Percentiles rank a stretch among this genome's conserved stretches.
Conservation (phyloP, 2,113 vertebrate species). For the Cryptoleucopteryx plumbea region DNA sequence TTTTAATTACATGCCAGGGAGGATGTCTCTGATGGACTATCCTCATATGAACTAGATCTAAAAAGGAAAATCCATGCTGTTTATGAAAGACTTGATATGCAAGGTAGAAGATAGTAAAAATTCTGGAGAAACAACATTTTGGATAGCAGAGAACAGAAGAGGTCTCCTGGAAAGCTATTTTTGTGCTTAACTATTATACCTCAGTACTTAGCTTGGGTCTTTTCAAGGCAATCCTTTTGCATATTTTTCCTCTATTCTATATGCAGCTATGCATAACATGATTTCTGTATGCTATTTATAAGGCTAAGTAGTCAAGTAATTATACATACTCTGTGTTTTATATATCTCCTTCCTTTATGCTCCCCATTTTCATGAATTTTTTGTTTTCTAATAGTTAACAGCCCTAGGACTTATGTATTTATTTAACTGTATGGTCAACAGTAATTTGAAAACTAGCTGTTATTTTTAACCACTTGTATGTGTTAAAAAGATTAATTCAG, state of each 20-base stretch:
- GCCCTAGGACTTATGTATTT: background rate
- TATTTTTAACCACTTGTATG: background rate
- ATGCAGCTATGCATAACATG: background rate
- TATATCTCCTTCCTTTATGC: background rate
- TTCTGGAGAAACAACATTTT: background rate
- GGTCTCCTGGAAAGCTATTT: background rate
- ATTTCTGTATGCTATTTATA: conserved; percentile 2
- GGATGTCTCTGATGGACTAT: conserved; percentile 14
- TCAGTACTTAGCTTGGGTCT: background rate
- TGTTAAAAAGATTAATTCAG: background rate
- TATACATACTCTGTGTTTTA: background rate
- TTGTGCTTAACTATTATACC: background rate
- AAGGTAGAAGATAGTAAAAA: background rate
- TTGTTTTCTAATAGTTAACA: background rate
- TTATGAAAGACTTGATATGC: background rate
- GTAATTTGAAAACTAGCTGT: background rate
- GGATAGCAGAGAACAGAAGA: background rate
- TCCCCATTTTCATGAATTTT: background rate
- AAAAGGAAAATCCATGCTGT: background rate
- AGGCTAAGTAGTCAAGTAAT: background rate
- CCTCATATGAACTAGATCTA: background rate
- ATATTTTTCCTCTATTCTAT: background rate
- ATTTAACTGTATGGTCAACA: background rate
- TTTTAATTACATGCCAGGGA: conserved; percentile 31
- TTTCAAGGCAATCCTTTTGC: background rate